These are phyloP conservation scores for Diarsia brunnea DNA, from an alignment of 2,888 invertebrate genomes.

Conservation along the genomic window DNA sequence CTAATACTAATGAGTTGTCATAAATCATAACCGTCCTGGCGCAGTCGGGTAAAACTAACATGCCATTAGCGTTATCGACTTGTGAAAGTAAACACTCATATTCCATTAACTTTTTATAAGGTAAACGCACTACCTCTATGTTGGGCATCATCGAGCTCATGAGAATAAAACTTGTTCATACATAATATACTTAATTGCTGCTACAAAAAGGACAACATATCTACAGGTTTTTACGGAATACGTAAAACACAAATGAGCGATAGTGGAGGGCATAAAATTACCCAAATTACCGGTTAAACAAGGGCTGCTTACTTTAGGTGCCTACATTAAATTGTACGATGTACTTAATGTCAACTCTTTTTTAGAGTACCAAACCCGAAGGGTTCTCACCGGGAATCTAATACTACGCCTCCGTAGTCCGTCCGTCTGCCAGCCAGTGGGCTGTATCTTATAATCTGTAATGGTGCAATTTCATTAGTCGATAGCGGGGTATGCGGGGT, in stretches of 20 bases:
- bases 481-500: too few species aligned
- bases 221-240: conserved; percentile 2
- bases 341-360: too few species aligned
- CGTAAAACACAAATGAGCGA: conserved; percentile 2
- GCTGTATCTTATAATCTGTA: too few species aligned
- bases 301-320: background rate
- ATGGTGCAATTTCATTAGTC: too few species aligned
- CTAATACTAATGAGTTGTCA: background rate
- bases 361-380: too few species aligned
- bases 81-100: conserved; percentile 3
- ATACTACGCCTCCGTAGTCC: too few species aligned
- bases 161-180: background rate
- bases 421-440: too few species aligned
- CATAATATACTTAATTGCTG: background rate
- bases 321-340: background rate
- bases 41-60: background rate
- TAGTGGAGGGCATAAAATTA: background rate
- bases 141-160: background rate
- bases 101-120: background rate
- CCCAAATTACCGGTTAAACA: background rate
- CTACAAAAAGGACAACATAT: background rate
- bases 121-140: background rate
- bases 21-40: background rate
- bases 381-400: too few species aligned
- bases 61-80: background rate